Evolutionary conservation across 2,888 invertebrate species (phyloP).

Genomic region (Torymus auratus): DNA sequence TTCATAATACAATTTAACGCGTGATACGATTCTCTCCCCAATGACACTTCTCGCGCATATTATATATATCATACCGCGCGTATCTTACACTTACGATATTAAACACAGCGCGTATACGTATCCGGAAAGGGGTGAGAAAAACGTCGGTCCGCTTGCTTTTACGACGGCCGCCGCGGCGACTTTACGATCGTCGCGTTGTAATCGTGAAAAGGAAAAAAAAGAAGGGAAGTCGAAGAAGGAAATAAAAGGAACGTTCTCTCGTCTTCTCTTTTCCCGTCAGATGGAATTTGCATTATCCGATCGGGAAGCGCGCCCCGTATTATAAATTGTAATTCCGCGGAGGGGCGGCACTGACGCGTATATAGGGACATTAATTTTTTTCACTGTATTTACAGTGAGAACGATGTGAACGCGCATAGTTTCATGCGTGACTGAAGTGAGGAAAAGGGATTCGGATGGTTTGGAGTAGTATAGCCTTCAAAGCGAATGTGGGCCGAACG

Average conservation of each 20-base stretch:
- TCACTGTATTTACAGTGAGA: not conserved
- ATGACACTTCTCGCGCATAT: too few relatives aligned
- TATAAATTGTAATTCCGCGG: conserved; percentile 48
- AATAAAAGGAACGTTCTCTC: conserved; percentile 15
- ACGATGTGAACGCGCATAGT: too few relatives aligned
- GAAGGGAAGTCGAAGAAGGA: not conserved
- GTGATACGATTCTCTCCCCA: too few relatives aligned
- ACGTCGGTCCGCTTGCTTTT: conserved; percentile 54
- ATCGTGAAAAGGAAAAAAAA: conserved; percentile 52
- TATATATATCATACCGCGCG: too few relatives aligned
- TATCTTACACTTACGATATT: too few relatives aligned
- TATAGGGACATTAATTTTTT: conserved; percentile 42
- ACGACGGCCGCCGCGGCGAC: conserved; percentile 65
- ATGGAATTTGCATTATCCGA: conserved; percentile 50
- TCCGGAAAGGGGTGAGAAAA: too few relatives aligned
- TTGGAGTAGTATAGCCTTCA: too few relatives aligned
- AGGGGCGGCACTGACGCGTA: not conserved
- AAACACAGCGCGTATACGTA: too few relatives aligned
- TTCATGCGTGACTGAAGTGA: conserved; percentile 27
- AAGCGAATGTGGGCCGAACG: too few relatives aligned
- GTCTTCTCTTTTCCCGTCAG: conserved; percentile 5
- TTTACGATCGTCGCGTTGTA: conserved; percentile 67
- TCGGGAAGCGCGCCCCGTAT: conserved; percentile 30
- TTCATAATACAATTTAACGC: too few relatives aligned
- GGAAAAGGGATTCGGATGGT: too few relatives aligned